Base-by-base conservation (phyloP, 2,113 vertebrate species). In the Miniopterus natalensis region DNA sequence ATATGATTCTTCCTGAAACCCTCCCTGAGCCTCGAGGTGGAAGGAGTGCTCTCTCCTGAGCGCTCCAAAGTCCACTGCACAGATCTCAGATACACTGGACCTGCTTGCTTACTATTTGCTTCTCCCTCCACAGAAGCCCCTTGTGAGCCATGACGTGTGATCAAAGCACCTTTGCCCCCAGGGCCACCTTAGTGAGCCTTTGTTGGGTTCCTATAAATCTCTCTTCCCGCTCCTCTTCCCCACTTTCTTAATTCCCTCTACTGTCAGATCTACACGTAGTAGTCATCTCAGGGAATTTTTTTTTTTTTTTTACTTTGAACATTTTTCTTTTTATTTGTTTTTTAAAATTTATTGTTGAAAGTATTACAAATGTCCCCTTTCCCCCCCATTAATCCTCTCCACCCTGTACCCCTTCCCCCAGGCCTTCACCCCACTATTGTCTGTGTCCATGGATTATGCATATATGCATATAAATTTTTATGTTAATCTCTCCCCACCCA, bases 11-110 rank as follows among this genome's bases (percentile, higher is more conserved):
- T 88, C 66, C 77, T 29, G 71, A 79, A 87, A 84, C 2, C 8
- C 6, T 65, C 66, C 20, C 40, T 29, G 71, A 73, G 42, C 29
- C 71, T 51, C 1, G 0, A 15, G 53, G 5, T 31, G 59, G 20
- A 59, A 8, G 47, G 47, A 21, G 0, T 10, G 17, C 6, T 6
- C 42, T 68, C 13, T n/a, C 21, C 85, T 15, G 29, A 42, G 25
- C 29, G 14, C n/a, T 59, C 27, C 51, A 13, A n/a, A 29, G 42
- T 23, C 17, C 2, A 0, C 1, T 0, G 36, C 2, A 2, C 29
- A 31, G 47, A 84, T 31, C 40, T 63, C 7, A 3, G 47, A 63
- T 5, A 5, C 13, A 21, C 10, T 9, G 29, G n/a, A 29, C 7
- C 10, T n/a, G 25, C 40, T 29, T 25, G 18, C 27, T 31, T 31